Base-by-base conservation (phyloP, 2,113 vertebrate species). In the Apistogramma diplotaenia region DNA sequence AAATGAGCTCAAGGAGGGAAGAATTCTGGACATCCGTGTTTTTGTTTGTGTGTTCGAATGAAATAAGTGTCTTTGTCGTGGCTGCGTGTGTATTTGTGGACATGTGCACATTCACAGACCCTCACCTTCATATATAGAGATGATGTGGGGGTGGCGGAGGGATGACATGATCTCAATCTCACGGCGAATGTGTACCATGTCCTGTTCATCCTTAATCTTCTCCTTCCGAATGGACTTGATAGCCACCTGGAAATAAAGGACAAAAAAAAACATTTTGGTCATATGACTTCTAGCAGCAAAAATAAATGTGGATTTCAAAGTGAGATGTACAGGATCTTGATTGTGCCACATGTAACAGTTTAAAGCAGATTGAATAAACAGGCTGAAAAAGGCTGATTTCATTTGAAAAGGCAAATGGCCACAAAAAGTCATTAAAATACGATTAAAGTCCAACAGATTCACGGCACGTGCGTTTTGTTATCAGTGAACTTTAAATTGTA, bases 121-220 rank as follows among this genome's bases (percentile, higher is more conserved):
- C 82, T 93, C 61, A 99, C 98, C 98, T 99, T 99, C 98, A 83
- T 99, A 98, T 93, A 99, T 98, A 88, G 97, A 97, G 96, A 99
- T 99, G 95, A 99, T 99, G 95, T 99, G 97, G 87, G 98, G 97
- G 94, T 99, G 98, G 94, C 89, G 97, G 89, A 99, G 97, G 85
- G 97, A 97, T 87, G 98, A 99, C 98, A 99, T 99, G 94, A 99
- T 99, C 95, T 99, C 98, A 89, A 99, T 99, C 95, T 99, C 98
- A 79, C 98, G 92, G 93, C 98, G 97, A 94, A 99, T 99, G 96
- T 99, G 97, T 94, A 98, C 97, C 98, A 99, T 99, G 94, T 99
- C 98, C 92, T 98, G 97, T 70, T 99, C 98, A 86, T 99, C 98
- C 95, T 97, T 99, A 95, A 99, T 99, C 96, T 98, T 99, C 95